These are phyloP conservation scores for Hephaestus fuliginosus DNA, from an alignment of 2,797 vertebrate genomes.

Conservation along the genomic window DNA sequence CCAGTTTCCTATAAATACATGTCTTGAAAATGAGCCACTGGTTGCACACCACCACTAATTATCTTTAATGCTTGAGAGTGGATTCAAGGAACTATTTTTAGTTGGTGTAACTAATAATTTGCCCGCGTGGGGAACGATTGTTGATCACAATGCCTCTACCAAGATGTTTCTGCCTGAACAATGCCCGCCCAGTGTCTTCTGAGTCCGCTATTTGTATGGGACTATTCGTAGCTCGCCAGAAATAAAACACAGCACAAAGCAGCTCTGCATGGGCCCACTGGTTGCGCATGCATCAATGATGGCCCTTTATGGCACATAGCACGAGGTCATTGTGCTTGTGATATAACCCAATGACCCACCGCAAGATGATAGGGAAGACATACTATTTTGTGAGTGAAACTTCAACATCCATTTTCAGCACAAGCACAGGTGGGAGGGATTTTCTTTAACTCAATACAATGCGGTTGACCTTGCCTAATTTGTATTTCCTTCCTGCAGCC, in stretches of 20 bases:
- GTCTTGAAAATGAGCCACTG: slow-evolving; percentile 39
- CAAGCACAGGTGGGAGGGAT: not conserved
- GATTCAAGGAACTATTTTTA: slow-evolving; percentile 61
- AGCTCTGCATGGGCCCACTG: not conserved
- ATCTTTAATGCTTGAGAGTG: slow-evolving; percentile 29
- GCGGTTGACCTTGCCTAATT: slow-evolving; percentile 56
- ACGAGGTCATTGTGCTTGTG: slow-evolving; percentile 15
- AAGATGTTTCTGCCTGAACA: slow-evolving; percentile 52
- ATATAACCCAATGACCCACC: slow-evolving; percentile 18
- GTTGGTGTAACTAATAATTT: slow-evolving; percentile 62
- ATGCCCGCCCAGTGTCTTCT: slow-evolving; percentile 29
- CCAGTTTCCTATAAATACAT: slow-evolving; percentile 55
- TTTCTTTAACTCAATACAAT: slow-evolving; percentile 39
- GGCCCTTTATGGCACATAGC: slow-evolving; percentile 16
- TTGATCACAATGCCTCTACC: slow-evolving; percentile 54
- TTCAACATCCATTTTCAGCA: slow-evolving; percentile 31
- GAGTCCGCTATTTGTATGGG: slow-evolving; percentile 44
- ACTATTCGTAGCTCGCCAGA: slow-evolving; percentile 49
- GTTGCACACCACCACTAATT: slow-evolving; percentile 47
- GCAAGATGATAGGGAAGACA: not conserved
- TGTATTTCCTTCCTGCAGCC: slow-evolving; percentile 46
- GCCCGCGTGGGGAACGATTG: slow-evolving; percentile 28
- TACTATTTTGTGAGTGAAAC: slow-evolving; percentile 20
- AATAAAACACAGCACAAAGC: slow-evolving; percentile 53
- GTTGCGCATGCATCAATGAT: slow-evolving; percentile 31